Conservation (phyloP, 2,797 vertebrate genomes). For the Myotis pilosus region DNA sequence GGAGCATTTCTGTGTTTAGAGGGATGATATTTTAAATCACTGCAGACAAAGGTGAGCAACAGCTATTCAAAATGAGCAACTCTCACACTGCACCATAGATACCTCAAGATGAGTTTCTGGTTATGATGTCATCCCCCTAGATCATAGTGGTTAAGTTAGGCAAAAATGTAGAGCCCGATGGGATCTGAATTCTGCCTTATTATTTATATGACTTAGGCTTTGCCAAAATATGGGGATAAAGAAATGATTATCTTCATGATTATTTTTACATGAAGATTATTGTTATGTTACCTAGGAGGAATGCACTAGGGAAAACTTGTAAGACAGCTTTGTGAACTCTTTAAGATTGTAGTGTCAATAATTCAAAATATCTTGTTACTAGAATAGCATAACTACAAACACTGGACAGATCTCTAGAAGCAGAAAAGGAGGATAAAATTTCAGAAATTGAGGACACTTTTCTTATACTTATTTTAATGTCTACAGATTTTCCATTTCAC, state of each 20-base stretch:
- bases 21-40: not conserved
- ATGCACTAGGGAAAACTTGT: not conserved
- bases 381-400: not conserved
- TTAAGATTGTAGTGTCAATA: not conserved
- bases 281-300: not conserved
- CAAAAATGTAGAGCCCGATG: not conserved
- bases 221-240: not conserved
- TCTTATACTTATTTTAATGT: not conserved
- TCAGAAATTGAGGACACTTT: not conserved
- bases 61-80: not conserved
- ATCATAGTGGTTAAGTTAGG: not conserved
- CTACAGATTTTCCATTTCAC: not conserved
- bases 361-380: not conserved
- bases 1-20: not conserved
- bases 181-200: not conserved
- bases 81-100: not conserved
- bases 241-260: not conserved
- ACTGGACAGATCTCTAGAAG: not conserved
- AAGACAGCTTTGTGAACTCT: not conserved
- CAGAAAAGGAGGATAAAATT: not conserved
- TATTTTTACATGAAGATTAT: not conserved
- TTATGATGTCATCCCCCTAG: not conserved
- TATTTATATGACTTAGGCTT: not conserved
- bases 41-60: not conserved
- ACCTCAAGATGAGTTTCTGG: not conserved